A percentile compares a stretch with the other conserved stretches of the same genome.
These are phyloP conservation scores for Macrosoma leucophasiata DNA, from an alignment of 2,888 invertebrate species.

Conservation along the genomic window DNA sequence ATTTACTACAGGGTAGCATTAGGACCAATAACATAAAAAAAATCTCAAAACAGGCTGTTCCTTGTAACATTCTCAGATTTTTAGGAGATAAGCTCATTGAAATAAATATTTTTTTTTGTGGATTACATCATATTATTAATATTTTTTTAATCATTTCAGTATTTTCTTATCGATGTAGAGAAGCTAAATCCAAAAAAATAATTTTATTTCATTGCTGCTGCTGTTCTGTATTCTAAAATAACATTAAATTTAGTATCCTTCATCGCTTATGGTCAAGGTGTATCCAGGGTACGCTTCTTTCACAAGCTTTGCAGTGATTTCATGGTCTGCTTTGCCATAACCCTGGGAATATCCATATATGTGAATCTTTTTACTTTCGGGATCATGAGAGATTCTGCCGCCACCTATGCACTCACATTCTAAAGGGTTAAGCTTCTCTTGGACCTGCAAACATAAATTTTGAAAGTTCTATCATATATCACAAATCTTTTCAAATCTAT, in stretches of 20 bases:
- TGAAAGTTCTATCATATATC: not conserved
- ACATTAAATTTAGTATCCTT: conserved; percentile 82
- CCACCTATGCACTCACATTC: conserved; percentile 93
- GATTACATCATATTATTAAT: not conserved
- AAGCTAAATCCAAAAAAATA: no score
- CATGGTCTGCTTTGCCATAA: conserved; percentile 94
- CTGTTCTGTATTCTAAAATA: no score
- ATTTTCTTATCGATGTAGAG: no score
- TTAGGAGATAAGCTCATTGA: no score
- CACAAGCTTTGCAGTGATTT: conserved; percentile 82
- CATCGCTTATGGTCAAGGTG: conserved; percentile 87
- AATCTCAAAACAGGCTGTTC: no score
- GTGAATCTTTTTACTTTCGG: conserved; percentile 83
- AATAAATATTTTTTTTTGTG: no score
- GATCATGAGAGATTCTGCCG: conserved; percentile 91
- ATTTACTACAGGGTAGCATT: no score
- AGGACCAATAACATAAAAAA: no score
- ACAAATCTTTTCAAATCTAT: not conserved
- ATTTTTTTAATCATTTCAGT: not conserved
- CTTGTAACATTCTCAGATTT: no score
- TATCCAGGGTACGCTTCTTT: conserved; percentile 85
- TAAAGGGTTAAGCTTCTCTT: conserved; percentile 62
- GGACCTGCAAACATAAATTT: conserved; percentile 42
- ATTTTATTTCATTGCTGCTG: no score
- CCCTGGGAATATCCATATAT: conserved; percentile 97